A percentile compares a stretch with the other conserved stretches of the same genome.
Evolutionary conservation across 2,888 invertebrate species (phyloP).

Genomic region (Neria commutata): DNA sequence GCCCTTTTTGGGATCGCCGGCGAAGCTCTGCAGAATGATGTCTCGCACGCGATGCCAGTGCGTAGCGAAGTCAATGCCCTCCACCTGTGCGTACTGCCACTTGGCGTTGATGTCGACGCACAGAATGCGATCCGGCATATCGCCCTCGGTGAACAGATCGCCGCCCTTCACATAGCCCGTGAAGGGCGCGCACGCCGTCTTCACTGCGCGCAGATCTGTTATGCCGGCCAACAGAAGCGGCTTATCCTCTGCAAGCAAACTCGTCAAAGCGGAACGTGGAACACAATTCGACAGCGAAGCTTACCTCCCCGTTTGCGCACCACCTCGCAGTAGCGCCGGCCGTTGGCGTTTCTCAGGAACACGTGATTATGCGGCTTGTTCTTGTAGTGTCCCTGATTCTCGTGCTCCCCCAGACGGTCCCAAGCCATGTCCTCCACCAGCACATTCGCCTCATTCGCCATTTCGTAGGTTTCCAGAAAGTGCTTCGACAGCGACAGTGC

Average conservation of each 20-base stretch:
- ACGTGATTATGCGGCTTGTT: conserved; percentile 34
- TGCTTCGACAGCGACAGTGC: conserved; percentile 34
- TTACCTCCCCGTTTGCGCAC: conserved; percentile 32
- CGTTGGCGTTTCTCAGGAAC: conserved; percentile 26
- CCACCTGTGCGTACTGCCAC: conserved; percentile 34
- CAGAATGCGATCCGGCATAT: conserved; percentile 34
- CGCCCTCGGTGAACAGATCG: conserved; percentile 36
- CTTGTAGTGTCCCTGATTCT: conserved; percentile 17
- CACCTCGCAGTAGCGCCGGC: conserved; percentile 33
- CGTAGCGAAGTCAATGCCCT: conserved; percentile 29
- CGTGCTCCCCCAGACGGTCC: conserved; percentile 29
- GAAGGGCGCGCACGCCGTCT: conserved; percentile 37
- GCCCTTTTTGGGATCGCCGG: conserved; percentile 33
- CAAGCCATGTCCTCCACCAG: conserved; percentile 32
- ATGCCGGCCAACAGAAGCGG: conserved; percentile 34
- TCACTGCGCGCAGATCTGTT: conserved; percentile 30
- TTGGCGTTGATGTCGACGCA: conserved; percentile 32
- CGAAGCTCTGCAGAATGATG: conserved; percentile 29
- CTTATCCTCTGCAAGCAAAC: conserved; percentile 15
- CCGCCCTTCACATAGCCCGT: conserved; percentile 35
- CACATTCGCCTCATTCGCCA: conserved; percentile 33
- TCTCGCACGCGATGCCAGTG: conserved; percentile 34
- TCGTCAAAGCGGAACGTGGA: neutral
- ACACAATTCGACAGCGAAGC: neutral
- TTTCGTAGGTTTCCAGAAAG: conserved; percentile 34